phyloP scores from a whole-genome alignment of 2,797 vertebrate genomes.

The Pseudochirops corinnae region DNA sequence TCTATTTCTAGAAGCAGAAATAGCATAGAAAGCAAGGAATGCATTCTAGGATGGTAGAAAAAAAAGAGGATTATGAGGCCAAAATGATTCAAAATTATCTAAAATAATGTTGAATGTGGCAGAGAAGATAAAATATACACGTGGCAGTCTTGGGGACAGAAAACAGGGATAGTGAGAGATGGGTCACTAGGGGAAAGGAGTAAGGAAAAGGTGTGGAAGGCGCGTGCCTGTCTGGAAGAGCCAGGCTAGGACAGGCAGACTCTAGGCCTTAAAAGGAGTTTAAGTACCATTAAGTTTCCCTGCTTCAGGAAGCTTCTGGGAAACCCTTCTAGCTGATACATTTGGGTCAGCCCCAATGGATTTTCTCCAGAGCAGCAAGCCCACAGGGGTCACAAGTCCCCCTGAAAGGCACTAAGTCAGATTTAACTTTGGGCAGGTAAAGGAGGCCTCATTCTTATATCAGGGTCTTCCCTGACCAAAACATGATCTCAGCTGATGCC shows the following conservation, averaged over 20 bases:
- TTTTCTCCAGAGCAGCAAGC: neutral
- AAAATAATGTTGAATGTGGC: neutral
- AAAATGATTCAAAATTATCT: neutral
- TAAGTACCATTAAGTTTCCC: neutral
- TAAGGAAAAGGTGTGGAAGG: neutral
- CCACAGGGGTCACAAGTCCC: neutral
- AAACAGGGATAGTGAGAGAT: neutral
- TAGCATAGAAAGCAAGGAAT: neutral
- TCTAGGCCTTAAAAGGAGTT: neutral
- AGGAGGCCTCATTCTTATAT: neutral
- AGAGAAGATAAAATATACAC: neutral
- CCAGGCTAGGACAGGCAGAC: no score
- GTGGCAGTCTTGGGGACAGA: neutral
- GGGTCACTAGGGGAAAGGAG: neutral
- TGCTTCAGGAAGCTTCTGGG: neutral
- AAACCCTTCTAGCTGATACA: neutral
- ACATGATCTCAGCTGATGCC: neutral
- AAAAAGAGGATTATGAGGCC: neutral
- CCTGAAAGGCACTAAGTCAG: neutral
- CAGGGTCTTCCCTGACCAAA: neutral
- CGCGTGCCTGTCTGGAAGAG: neutral
- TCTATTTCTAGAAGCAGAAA: neutral
- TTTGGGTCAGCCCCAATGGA: neutral
- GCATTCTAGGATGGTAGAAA: neutral
- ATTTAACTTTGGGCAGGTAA: neutral